These are phyloP conservation scores for Dromaius novaehollandiae DNA, from an alignment of 2,113 vertebrate genomes.

Conservation along the genomic window DNA sequence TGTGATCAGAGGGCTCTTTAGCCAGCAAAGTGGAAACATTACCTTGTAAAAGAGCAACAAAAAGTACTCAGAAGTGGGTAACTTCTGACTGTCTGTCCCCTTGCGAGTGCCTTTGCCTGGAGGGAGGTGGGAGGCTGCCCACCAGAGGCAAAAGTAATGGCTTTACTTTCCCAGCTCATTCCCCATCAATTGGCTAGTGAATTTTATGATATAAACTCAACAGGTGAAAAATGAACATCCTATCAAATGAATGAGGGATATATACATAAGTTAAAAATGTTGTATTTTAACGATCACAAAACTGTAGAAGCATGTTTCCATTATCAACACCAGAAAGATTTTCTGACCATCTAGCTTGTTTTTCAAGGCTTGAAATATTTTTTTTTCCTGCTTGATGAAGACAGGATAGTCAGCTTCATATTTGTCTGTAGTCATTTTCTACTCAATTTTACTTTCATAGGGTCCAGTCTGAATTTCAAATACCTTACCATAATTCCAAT, in stretches of 20 bases:
- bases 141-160: not conserved
- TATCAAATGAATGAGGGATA: not conserved
- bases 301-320: not conserved
- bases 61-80: not conserved
- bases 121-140: not conserved
- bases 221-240: not conserved
- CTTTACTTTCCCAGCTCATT: slow-evolving; percentile 43
- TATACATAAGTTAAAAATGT: not conserved
- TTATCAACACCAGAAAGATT: not conserved
- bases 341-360: not conserved
- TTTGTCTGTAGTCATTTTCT: not conserved
- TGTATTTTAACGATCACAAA: not conserved
- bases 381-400: not conserved
- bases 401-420: not conserved
- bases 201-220: slow-evolving; percentile 1
- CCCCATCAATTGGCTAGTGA: not conserved
- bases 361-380: not conserved
- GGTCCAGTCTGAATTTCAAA: not conserved
- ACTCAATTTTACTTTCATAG: slow-evolving; percentile 13
- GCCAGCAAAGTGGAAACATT: not conserved
- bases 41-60: not conserved
- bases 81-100: not conserved
- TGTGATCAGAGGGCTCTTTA: not conserved
- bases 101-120: not conserved
- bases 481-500: not conserved